Conservation (phyloP, 1,140 invertebrate species). For the Phthorimaea operculella region DNA sequence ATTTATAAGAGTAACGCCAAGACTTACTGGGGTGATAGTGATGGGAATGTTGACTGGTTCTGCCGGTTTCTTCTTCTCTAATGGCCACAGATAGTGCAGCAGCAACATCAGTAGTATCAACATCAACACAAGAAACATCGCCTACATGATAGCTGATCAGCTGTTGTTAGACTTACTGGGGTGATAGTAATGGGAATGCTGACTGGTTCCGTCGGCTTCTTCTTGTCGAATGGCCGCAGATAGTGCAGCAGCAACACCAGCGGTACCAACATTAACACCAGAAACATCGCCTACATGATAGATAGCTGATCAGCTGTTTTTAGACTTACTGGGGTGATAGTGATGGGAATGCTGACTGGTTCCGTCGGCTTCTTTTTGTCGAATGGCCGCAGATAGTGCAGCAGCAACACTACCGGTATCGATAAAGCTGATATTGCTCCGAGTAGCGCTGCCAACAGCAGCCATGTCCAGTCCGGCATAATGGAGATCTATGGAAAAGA, state of each 20-base stretch:
- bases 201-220: constrained; percentile 25
- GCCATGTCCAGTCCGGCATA: constrained; percentile 60
- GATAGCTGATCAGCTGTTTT: too few species aligned
- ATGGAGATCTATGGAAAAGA: constrained; percentile 5
- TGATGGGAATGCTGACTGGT: constrained; percentile 36
- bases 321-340: constrained; percentile 49
- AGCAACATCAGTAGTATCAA: constrained; percentile 39
- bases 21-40: constrained; percentile 52
- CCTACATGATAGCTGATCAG: too few species aligned
- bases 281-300: too few species aligned
- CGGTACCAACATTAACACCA: too few species aligned
- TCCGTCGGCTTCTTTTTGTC: constrained; percentile 37
- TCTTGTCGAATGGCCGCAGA: constrained; percentile 46
- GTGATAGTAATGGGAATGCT: constrained; percentile 45
- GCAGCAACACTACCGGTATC: constrained; percentile 35
- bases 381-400: constrained; percentile 49
- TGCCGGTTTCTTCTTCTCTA: constrained; percentile 35
- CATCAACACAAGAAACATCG: too few species aligned
- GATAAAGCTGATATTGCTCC: constrained; percentile 45
- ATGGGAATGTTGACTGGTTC: constrained; percentile 37
- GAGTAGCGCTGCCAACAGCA: constrained; percentile 46
- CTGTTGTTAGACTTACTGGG: constrained; percentile 53
- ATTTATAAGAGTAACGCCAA: too few species aligned
- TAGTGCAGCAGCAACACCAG: constrained; percentile 43
- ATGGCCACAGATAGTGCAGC: constrained; percentile 45